A percentile compares a stretch with the other conserved stretches of the same genome.
Evolutionary conservation across 2,113 vertebrate genomes (phyloP).

Genomic region (Nesogale talazaci): DNA sequence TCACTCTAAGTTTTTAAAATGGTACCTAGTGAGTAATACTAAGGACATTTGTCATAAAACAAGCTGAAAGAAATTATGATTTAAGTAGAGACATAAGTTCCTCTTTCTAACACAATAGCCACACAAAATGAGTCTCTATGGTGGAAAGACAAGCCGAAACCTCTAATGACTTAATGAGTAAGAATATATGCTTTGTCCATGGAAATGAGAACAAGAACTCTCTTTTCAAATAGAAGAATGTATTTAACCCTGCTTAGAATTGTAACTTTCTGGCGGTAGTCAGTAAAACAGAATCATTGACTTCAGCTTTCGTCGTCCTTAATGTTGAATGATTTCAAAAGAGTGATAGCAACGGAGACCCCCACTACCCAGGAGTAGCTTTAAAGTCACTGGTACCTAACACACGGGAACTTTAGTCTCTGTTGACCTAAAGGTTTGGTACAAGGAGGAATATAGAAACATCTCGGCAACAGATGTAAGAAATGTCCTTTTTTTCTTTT

Average conservation of each 20-base stretch:
- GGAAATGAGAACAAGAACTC: background rate
- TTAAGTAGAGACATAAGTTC: background rate
- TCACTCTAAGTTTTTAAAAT: background rate
- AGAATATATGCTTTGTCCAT: background rate
- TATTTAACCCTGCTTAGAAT: background rate
- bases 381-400: background rate
- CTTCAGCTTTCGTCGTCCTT: background rate
- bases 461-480: conserved; percentile 77
- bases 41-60: background rate
- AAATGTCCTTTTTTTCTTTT: conserved; percentile 55
- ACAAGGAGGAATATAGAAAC: conserved; percentile 49
- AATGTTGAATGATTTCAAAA: background rate
- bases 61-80: background rate
- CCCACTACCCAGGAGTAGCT: background rate
- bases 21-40: background rate
- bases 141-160: background rate
- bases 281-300: background rate
- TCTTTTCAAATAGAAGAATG: background rate
- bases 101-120: background rate
- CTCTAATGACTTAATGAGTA: background rate
- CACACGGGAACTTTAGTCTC: background rate
- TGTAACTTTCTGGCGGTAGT: background rate
- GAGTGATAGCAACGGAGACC: background rate
- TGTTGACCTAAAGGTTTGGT: conserved; percentile 20
- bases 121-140: background rate